Evolutionary conservation across 2,888 invertebrate genomes (phyloP).

Genomic region (Eubasilissa splendida): DNA sequence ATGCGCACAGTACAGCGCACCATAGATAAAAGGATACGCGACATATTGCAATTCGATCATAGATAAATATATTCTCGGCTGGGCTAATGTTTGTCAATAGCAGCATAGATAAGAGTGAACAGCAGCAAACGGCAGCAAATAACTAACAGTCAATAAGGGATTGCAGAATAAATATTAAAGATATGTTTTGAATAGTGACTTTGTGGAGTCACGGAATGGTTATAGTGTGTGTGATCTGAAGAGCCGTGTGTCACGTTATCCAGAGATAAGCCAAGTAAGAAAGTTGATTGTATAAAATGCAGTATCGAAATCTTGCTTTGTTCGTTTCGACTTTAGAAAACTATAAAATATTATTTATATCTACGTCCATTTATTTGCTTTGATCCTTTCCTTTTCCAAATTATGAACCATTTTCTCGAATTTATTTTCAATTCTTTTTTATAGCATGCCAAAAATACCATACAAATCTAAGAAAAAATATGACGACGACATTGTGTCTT

Average conservation of each 20-base stretch:
- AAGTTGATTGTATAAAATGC: not conserved
- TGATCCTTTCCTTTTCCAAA: not conserved
- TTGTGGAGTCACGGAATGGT: slow-evolving; percentile 9
- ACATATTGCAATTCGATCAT: too few relatives aligned
- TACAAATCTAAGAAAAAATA: slow-evolving; percentile 69
- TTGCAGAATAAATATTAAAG: not conserved
- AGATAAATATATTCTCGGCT: too few relatives aligned
- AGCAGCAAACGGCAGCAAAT: too few relatives aligned
- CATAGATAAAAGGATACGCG: too few relatives aligned
- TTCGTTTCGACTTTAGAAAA: not conserved
- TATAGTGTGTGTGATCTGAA: not conserved
- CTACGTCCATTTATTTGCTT: not conserved
- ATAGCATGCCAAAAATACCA: slow-evolving; percentile 70
- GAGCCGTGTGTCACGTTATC: not conserved
- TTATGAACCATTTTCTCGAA: not conserved
- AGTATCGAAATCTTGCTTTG: not conserved
- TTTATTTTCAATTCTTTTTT: slow-evolving; percentile 48
- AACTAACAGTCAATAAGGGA: not conserved
- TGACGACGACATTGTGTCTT: slow-evolving; percentile 73
- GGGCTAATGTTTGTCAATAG: not conserved
- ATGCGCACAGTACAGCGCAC: too few relatives aligned
- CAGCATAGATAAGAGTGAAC: not conserved
- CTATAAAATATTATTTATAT: not conserved
- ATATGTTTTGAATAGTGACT: not conserved
- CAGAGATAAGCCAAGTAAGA: slow-evolving; percentile 16